A percentile compares a stretch with the other conserved stretches of the same genome.
Conservation (phyloP, 1,140 invertebrate genomes). For the Melipona quadrifasciata region DNA sequence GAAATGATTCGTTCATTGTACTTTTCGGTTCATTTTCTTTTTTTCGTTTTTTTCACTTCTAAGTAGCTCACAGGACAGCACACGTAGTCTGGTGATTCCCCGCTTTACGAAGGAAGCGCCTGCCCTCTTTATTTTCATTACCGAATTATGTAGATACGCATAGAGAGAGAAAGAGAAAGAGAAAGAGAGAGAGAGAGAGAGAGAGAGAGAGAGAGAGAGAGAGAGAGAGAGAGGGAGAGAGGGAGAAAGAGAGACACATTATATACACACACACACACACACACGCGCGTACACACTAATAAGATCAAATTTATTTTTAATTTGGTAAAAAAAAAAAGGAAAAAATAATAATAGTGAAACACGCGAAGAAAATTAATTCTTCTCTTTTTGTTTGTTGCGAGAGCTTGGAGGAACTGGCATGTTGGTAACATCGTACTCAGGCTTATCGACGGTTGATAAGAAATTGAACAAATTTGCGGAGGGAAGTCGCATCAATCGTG, state of each 20-base stretch:
- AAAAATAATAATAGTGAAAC: neutral
- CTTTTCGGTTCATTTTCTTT: neutral
- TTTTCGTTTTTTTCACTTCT: neutral
- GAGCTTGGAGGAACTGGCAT: too few relatives aligned
- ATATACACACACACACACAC: neutral
- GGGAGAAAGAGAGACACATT: too few relatives aligned
- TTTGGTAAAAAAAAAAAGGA: neutral
- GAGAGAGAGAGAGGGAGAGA: too few relatives aligned
- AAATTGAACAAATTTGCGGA: neutral
- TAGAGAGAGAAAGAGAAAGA: too few relatives aligned
- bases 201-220: too few relatives aligned
- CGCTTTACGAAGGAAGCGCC: slow-evolving; percentile 22
- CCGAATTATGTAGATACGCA: neutral
- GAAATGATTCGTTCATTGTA: neutral
- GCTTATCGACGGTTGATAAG: neutral
- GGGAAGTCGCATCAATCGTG: slow-evolving; percentile 24
- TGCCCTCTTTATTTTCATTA: neutral
- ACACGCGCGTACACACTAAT: too few relatives aligned
- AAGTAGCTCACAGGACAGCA: slow-evolving; percentile 20
- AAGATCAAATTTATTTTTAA: neutral
- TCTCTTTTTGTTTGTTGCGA: neutral
- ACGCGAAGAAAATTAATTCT: neutral
- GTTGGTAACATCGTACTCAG: neutral
- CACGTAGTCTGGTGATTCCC: slow-evolving; percentile 14
- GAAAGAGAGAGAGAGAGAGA: too few relatives aligned